Percentiles rank a stretch among this genome's conserved stretches.
These are phyloP conservation scores for Netelia melanura DNA, from an alignment of 2,888 invertebrate species.

Conservation along the genomic window DNA sequence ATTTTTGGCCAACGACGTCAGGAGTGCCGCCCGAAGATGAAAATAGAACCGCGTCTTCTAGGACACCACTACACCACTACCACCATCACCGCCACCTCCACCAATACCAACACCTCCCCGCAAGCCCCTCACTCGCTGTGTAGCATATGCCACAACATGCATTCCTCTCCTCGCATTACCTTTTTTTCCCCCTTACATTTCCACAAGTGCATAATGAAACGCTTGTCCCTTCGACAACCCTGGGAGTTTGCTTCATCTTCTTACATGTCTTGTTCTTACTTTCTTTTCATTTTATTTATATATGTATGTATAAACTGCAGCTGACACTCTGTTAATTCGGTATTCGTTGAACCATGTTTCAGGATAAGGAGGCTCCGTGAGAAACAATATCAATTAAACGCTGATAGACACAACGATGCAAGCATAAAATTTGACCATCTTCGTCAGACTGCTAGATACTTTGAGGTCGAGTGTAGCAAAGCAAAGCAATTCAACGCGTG, in stretches of 20 bases:
- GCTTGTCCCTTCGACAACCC: not conserved
- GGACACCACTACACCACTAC: conserved; percentile 62
- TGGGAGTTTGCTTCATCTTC: not conserved
- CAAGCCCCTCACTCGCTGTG: conserved; percentile 64
- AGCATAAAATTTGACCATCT: conserved; percentile 76
- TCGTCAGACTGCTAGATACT: conserved; percentile 79
- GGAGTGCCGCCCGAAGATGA: conserved; percentile 75
- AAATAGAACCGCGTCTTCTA: conserved; percentile 82
- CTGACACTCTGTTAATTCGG: too few relatives aligned
- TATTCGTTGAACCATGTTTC: conserved; percentile 54
- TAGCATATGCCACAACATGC: conserved; percentile 70
- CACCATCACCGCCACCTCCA: not conserved
- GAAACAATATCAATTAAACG: conserved; percentile 80
- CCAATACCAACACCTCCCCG: not conserved
- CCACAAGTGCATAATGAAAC: not conserved
- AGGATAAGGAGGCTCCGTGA: conserved; percentile 78
- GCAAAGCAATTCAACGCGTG: conserved; percentile 80
- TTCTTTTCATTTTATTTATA: too few relatives aligned
- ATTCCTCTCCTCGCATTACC: conserved; percentile 55
- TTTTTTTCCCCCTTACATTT: not conserved
- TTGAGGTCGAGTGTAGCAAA: conserved; percentile 78
- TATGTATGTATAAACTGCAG: too few relatives aligned
- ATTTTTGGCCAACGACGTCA: conserved; percentile 84
- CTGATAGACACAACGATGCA: conserved; percentile 80
- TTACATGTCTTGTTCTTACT: not conserved